Conservation (phyloP, 2,113 vertebrate genomes). For the Pica pica region DNA sequence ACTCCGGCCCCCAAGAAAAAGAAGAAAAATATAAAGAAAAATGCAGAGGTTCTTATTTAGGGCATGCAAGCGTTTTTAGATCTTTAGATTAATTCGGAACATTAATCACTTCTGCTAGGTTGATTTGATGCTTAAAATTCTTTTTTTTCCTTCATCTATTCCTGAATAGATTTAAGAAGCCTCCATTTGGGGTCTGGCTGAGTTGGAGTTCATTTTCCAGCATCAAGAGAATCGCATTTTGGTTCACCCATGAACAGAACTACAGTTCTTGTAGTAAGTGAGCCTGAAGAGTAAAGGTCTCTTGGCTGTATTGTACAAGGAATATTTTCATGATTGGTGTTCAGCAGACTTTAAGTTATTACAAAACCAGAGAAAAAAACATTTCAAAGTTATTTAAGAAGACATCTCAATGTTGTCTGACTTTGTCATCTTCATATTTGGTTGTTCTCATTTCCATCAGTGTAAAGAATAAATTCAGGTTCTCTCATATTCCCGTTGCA, state of each 20-base stretch:
- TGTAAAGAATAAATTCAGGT: background rate
- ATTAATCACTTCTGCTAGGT: background rate
- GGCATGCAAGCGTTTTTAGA: background rate
- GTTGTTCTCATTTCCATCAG: background rate
- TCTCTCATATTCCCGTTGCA: background rate
- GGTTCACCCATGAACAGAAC: background rate
- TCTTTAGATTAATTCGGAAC: background rate
- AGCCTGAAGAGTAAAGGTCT: background rate
- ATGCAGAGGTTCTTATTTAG: background rate
- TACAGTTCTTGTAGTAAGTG: background rate
- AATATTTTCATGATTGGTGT: background rate
- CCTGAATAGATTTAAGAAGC: background rate
- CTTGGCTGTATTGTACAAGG: background rate
- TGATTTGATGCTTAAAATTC: background rate
- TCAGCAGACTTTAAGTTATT: background rate
- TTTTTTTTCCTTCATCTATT: background rate
- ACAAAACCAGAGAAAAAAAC: background rate
- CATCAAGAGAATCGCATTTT: background rate
- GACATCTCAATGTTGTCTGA: background rate
- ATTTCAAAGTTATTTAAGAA: background rate
- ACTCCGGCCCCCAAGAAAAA: fast-evolving
- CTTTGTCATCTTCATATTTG: background rate
- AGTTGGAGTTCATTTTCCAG: background rate
- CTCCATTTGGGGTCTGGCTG: background rate
- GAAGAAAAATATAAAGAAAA: no score